Conservation (phyloP, 1,140 invertebrate species). For the Listronotus oregonensis region DNA sequence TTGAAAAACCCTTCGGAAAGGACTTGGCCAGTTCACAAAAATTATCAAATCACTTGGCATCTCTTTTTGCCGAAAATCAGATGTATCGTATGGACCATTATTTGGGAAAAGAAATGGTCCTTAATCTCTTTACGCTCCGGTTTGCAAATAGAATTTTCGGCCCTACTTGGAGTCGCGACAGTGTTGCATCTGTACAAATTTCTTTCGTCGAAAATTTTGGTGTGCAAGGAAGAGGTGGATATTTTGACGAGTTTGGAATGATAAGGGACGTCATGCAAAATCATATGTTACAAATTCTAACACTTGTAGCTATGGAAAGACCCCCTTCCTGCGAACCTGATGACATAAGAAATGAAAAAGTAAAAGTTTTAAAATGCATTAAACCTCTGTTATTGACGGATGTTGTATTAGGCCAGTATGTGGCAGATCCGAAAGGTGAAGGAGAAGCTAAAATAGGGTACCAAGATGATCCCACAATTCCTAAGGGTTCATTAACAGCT, state of each 20-base stretch:
- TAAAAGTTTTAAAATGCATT: slow-evolving; percentile 93
- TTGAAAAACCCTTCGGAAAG: slow-evolving; percentile 98
- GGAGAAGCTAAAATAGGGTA: slow-evolving; percentile 83
- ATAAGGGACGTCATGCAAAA: slow-evolving; percentile 99
- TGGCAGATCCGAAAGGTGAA: slow-evolving; percentile 81
- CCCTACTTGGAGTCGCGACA: slow-evolving; percentile 92
- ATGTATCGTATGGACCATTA: slow-evolving; percentile 99
- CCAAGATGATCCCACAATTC: slow-evolving; percentile 94
- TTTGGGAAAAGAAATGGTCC: slow-evolving; percentile 99
- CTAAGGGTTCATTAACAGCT: slow-evolving; percentile 87
- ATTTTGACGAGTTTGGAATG: slow-evolving; percentile 98
- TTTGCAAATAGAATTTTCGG: slow-evolving; percentile 89
- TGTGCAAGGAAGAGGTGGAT: slow-evolving; percentile 96
- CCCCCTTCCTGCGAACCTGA: slow-evolving; percentile 92
- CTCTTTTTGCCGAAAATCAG: slow-evolving; percentile 92
- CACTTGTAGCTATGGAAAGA: slow-evolving; percentile 98
- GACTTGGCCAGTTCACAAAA: slow-evolving; percentile 84
- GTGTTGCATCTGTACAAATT: slow-evolving; percentile 92
- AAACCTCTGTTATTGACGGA: slow-evolving; percentile 76
- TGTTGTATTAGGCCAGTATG: slow-evolving; percentile 94
- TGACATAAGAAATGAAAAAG: slow-evolving; percentile 96
- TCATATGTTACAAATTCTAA: slow-evolving; percentile 95
- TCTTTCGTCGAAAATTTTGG: slow-evolving; percentile 99
- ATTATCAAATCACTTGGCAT: slow-evolving; percentile 85
- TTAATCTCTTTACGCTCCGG: slow-evolving; percentile 94